Conservation (phyloP, 2,797 vertebrate species). For the Limnodromus scolopaceus region DNA sequence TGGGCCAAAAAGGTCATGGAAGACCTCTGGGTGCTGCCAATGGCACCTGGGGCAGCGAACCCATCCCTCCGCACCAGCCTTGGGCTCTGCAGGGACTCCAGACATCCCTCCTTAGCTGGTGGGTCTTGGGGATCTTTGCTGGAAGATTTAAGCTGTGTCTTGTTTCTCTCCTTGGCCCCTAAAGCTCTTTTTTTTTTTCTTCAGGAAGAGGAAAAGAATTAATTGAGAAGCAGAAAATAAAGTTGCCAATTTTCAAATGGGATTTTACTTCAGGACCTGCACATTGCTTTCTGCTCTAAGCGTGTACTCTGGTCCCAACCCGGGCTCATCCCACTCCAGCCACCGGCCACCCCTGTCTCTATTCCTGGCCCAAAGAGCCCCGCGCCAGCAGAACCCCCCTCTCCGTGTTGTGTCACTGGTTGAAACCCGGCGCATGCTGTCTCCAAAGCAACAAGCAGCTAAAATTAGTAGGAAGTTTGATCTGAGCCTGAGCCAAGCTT, state of each 20-base stretch:
- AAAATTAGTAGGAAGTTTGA: conserved; percentile 60
- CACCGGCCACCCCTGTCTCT: not conserved
- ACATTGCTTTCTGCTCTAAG: not conserved
- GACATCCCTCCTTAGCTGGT: not conserved
- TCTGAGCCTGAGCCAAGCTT: conserved; percentile 53
- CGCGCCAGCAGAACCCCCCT: not conserved
- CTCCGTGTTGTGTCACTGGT: not conserved
- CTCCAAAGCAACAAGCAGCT: conserved; percentile 34
- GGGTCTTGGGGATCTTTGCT: not conserved
- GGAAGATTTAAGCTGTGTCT: not conserved
- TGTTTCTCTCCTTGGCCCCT: not conserved
- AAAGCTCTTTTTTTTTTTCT: not conserved
- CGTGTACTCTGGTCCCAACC: not conserved
- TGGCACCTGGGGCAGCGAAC: not conserved
- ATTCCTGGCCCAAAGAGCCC: not conserved
- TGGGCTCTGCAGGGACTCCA: fast-evolving
- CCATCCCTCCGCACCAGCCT: fast-evolving
- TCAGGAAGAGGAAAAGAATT: not conserved
- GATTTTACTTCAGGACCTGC: not conserved
- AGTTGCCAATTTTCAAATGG: not conserved
- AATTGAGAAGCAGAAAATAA: not conserved
- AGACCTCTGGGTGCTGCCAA: not conserved
- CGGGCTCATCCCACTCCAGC: not conserved
- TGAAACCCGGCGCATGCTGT: not conserved
- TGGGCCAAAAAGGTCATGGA: not conserved